These are phyloP conservation scores for Ascaphus truei DNA, from an alignment of 2,113 vertebrate genomes.

Conservation along the genomic window DNA sequence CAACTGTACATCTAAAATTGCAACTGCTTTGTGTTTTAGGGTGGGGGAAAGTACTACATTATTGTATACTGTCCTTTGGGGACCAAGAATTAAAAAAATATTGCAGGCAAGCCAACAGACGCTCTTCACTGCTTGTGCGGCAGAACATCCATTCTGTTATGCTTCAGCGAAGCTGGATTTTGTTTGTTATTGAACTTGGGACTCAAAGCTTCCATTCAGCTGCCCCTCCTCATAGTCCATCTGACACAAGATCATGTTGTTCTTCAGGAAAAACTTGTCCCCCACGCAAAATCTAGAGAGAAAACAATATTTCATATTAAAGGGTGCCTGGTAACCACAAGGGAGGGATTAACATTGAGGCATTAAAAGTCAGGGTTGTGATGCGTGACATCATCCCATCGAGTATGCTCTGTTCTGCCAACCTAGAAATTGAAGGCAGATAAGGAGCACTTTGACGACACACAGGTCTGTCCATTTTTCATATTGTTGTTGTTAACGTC, in stretches of 20 bases:
- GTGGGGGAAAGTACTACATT: conserved; percentile 69
- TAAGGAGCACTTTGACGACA: too few species aligned
- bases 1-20: conserved; percentile 89
- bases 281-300: conserved; percentile 93
- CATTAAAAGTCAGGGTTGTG: too few species aligned
- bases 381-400: too few species aligned
- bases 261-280: conserved; percentile 99
- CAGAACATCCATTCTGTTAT: conserved; percentile 68
- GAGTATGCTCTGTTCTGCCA: too few species aligned
- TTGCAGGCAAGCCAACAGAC: conserved; percentile 87
- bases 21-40: conserved; percentile 88
- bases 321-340: not conserved
- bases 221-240: conserved; percentile 99
- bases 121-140: conserved; percentile 66
- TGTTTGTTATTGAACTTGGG: conserved; percentile 89
- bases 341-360: too few species aligned
- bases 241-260: conserved; percentile 99
- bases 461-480: too few species aligned
- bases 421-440: too few species aligned
- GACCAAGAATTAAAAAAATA: conserved; percentile 86
- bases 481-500: too few species aligned
- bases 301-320: not conserved
- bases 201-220: conserved; percentile 96
- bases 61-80: conserved; percentile 81
- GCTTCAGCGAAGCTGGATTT: conserved; percentile 55